Percentiles rank a stretch among this genome's conserved stretches.
Conservation (phyloP, 2,113 vertebrate species). For the Thunnus thynnus region DNA sequence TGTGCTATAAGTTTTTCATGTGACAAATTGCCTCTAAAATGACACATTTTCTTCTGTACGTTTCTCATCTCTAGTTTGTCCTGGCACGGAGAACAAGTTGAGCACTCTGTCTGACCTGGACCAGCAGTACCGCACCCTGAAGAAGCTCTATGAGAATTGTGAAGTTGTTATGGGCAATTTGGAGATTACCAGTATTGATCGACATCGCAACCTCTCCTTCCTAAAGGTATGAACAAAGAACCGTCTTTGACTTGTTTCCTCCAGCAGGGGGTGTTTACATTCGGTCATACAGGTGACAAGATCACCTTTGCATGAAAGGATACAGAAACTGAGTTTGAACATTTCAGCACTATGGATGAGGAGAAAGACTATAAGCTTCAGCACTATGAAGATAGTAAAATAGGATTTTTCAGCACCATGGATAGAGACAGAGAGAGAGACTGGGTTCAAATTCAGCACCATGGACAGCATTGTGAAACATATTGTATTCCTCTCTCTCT, state of each 20-base stretch:
- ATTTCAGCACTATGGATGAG: neutral
- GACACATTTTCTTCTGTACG: neutral
- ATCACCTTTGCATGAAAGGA: too few species aligned
- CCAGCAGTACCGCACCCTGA: slow-evolving; percentile 95
- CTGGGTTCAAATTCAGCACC: slow-evolving; percentile 7
- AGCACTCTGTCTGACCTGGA: slow-evolving; percentile 98
- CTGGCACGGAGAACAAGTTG: slow-evolving; percentile 97
- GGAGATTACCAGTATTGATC: slow-evolving; percentile 98
- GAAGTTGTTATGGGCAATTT: slow-evolving; percentile 99
- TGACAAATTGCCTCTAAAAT: neutral
- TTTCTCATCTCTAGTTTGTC: slow-evolving; percentile 87
- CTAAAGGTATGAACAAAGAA: slow-evolving; percentile 85
- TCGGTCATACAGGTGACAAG: too few species aligned
- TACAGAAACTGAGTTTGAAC: neutral
- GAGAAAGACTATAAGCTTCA: neutral
- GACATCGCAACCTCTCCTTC: slow-evolving; percentile 96
- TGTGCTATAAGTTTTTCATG: too few species aligned
- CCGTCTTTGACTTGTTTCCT: neutral
- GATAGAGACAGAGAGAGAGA: neutral
- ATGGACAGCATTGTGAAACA: neutral
- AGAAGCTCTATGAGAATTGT: slow-evolving; percentile 97
- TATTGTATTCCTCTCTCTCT: neutral
- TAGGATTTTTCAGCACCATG: slow-evolving; percentile 17
- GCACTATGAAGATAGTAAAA: slow-evolving; percentile 10
- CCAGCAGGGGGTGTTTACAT: neutral